A percentile compares a stretch with the other conserved stretches of the same genome.
phyloP scores from a whole-genome alignment of 1,140 invertebrate genomes.

The Drosophila asahinai region DNA sequence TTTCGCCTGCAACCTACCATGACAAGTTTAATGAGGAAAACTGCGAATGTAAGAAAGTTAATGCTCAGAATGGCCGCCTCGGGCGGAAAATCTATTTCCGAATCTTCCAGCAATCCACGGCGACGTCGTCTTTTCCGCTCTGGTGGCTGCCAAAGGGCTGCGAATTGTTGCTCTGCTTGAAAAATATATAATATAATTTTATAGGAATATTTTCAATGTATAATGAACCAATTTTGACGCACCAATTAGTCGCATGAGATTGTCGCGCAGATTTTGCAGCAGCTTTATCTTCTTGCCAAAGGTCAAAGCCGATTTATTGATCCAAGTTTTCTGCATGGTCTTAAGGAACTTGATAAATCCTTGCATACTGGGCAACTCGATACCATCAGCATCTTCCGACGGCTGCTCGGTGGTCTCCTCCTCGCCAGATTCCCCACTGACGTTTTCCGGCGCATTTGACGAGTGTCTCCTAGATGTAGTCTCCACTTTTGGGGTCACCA shows the following conservation, averaged over 20 bases:
- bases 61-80: slow-evolving; percentile 92
- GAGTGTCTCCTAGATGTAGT: slow-evolving; percentile 64
- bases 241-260: slow-evolving; percentile 87
- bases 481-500: slow-evolving; percentile 64
- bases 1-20: slow-evolving; percentile 86
- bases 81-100: slow-evolving; percentile 90
- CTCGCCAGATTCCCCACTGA: slow-evolving; percentile 7
- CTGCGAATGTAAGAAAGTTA: slow-evolving; percentile 93
- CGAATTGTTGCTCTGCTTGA: slow-evolving; percentile 68
- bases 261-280: slow-evolving; percentile 86
- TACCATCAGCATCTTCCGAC: slow-evolving; percentile 12
- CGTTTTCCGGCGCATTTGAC: slow-evolving; percentile 27
- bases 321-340: slow-evolving; percentile 86
- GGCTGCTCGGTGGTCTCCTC: slow-evolving; percentile 42
- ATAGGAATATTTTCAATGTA: background rate
- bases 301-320: slow-evolving; percentile 85
- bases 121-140: slow-evolving; percentile 62
- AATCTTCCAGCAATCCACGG: slow-evolving; percentile 84
- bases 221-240: slow-evolving; percentile 29
- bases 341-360: slow-evolving; percentile 86
- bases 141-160: slow-evolving; percentile 68
- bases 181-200: background rate
- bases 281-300: slow-evolving; percentile 87
- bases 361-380: slow-evolving; percentile 63
- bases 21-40: slow-evolving; percentile 93